Percentiles rank a stretch among this genome's conserved stretches.
Evolutionary conservation across 1,140 invertebrate species (phyloP).

Genomic region (Marisa cornuarietis): DNA sequence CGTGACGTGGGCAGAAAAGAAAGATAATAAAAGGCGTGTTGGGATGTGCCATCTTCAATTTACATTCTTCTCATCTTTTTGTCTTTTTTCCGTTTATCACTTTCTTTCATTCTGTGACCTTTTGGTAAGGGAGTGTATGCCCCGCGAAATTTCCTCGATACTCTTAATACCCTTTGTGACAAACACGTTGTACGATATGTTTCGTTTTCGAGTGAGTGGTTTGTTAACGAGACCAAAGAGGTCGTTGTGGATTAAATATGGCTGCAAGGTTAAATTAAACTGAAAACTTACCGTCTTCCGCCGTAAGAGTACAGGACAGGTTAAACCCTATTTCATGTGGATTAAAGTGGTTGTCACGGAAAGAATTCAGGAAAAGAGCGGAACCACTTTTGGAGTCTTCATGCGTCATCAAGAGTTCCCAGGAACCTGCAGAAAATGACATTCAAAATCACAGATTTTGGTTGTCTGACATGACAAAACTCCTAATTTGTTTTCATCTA

Average conservation of each 20-base stretch:
- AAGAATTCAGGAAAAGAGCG: conserved; percentile 1
- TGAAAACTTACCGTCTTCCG: neutral
- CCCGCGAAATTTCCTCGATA: neutral
- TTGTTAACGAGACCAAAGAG: neutral
- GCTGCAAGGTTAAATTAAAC: neutral
- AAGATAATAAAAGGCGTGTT: too few relatives aligned
- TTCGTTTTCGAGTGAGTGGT: neutral
- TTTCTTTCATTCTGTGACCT: too few relatives aligned
- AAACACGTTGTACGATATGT: neutral
- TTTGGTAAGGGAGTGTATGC: too few relatives aligned
- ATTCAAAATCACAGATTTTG: neutral
- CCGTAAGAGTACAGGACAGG: neutral
- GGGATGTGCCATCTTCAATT: too few relatives aligned
- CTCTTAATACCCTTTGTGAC: neutral
- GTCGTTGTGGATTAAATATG: neutral
- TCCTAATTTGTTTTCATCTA: neutral
- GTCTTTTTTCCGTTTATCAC: too few relatives aligned
- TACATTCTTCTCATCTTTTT: too few relatives aligned
- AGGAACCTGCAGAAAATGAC: neutral
- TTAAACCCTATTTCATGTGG: neutral
- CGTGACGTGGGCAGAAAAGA: too few relatives aligned
- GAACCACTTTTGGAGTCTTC: neutral
- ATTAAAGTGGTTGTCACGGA: neutral
- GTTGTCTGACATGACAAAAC: neutral
- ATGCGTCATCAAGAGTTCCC: neutral